A percentile compares a stretch with the other conserved stretches of the same genome.
Evolutionary conservation across 2,888 invertebrate genomes (phyloP).

Genomic region (Syrista parreyssii): DNA sequence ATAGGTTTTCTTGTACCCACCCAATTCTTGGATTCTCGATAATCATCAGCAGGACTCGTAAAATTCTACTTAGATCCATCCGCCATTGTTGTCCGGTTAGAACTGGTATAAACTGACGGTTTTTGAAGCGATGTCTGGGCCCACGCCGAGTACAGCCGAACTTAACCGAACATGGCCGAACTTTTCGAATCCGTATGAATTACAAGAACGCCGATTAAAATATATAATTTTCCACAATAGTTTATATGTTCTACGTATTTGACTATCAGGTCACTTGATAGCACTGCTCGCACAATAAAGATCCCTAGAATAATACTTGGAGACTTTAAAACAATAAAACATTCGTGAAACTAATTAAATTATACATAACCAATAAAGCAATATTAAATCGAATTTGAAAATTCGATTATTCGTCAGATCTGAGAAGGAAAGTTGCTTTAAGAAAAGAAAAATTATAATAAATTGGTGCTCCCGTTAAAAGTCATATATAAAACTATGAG

Average conservation of each 20-base stretch:
- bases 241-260: not conserved
- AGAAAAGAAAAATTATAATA: not conserved
- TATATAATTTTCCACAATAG: not conserved
- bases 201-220: not conserved
- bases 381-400: not conserved
- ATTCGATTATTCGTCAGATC: not conserved
- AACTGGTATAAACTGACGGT: not conserved
- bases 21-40: not conserved
- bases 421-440: not conserved
- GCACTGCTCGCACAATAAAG: constrained; percentile 48
- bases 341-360: not conserved
- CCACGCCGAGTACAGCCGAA: not conserved
- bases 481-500: not conserved
- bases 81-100: not conserved
- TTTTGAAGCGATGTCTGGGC: not conserved
- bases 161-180: not conserved
- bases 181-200: not conserved
- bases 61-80: not conserved
- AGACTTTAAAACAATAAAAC: not conserved
- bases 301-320: not conserved
- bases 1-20: constrained; percentile 29
- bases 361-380: not conserved
- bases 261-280: constrained; percentile 58
- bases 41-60: not conserved
- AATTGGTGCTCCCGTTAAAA: not conserved